Evolutionary conservation across 35 echinoderm and acorn worm genomes (phyloP).

Genomic region (Nesometra sesokonis): DNA sequence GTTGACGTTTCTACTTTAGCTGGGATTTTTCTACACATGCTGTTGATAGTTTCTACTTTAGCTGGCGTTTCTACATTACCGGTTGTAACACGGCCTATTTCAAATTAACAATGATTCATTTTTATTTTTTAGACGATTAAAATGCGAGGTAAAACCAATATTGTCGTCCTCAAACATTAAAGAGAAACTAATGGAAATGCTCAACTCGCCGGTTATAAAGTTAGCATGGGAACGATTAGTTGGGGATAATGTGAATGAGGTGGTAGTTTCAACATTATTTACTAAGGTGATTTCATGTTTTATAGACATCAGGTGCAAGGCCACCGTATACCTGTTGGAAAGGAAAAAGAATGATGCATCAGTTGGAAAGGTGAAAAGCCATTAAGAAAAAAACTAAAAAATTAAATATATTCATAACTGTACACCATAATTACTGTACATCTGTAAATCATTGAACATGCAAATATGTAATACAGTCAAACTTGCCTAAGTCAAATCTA

Average conservation of each 20-base stretch:
- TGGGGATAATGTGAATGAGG: not conserved
- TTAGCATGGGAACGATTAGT: not conserved
- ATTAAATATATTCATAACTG: not conserved
- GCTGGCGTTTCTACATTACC: too few species aligned
- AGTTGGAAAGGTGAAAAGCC: not conserved
- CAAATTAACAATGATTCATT: not conserved
- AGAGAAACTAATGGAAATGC: not conserved
- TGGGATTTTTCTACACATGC: too few species aligned
- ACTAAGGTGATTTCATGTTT: not conserved
- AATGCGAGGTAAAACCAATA: not conserved
- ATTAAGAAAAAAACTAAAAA: not conserved
- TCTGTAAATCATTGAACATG: not conserved
- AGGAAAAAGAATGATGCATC: not conserved
- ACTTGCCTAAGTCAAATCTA: too few species aligned
- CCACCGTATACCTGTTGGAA: not conserved
- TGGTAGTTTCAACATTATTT: not conserved
- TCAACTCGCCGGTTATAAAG: not conserved
- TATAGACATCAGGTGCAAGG: not conserved
- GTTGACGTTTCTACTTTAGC: too few species aligned
- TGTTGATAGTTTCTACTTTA: too few species aligned
- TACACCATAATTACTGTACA: not conserved
- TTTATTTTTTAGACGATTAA: not conserved
- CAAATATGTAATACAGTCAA: too few species aligned
- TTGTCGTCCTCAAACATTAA: not conserved
- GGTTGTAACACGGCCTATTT: too few species aligned